A percentile compares a stretch with the other conserved stretches of the same genome.
These are phyloP conservation scores for Charadrius vociferus DNA, from an alignment of 2,113 vertebrate genomes.

Conservation along the genomic window DNA sequence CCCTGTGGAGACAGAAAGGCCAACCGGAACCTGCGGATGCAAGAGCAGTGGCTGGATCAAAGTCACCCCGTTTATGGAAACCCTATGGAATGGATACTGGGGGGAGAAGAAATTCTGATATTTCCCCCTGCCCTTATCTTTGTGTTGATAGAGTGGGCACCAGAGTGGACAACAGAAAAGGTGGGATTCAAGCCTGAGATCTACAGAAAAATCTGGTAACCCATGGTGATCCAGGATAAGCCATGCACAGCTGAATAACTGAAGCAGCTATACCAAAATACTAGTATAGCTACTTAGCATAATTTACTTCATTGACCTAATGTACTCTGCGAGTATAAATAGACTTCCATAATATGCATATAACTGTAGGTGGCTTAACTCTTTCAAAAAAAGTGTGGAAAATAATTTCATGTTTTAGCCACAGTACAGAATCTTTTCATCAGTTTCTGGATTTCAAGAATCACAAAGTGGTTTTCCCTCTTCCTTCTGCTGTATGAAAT, in stretches of 20 bases:
- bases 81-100: not conserved
- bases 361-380: not conserved
- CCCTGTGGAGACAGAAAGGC: not conserved
- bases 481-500: conserved; percentile 9
- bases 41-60: not conserved
- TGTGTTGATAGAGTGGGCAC: not conserved
- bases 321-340: not conserved
- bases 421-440: not conserved
- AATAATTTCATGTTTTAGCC: not conserved
- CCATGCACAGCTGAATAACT: not conserved
- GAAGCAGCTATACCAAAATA: not conserved
- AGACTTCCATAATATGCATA: not conserved
- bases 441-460: not conserved
- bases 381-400: not conserved
- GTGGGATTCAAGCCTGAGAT: not conserved
- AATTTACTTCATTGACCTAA: not conserved
- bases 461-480: not conserved
- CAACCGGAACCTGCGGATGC: not conserved
- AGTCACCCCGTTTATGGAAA: not conserved
- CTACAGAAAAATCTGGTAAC: not conserved
- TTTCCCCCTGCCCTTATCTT: not conserved
- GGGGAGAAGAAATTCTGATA: not conserved
- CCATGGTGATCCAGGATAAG: not conserved
- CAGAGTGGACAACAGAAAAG: not conserved
- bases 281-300: not conserved